phyloP scores from a whole-genome alignment of 2,888 invertebrate genomes.

The Sarcophaga variegata region DNA sequence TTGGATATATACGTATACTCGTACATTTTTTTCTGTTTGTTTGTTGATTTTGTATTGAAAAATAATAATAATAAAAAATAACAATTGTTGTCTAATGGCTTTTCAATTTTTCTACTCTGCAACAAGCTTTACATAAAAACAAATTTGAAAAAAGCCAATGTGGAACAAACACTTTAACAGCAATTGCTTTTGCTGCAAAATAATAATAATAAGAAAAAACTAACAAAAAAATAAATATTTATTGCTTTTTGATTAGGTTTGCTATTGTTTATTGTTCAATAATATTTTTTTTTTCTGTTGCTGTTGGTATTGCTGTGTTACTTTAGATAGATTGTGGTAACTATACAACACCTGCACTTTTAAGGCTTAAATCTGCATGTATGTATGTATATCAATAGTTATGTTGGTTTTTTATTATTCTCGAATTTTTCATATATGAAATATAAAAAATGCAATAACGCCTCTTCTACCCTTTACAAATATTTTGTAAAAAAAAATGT shows the following conservation, averaged over 20 bases:
- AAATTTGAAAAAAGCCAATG: slow-evolving; percentile 43
- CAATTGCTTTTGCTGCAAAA: slow-evolving; percentile 25
- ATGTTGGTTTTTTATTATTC: not conserved
- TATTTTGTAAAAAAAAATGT: not conserved
- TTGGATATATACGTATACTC: not conserved
- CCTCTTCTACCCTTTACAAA: slow-evolving; percentile 13
- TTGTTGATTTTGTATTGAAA: slow-evolving; percentile 31
- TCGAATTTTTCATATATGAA: not conserved
- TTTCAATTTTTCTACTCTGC: slow-evolving; percentile 44
- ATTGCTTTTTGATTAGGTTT: slow-evolving; percentile 63
- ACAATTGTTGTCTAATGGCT: slow-evolving; percentile 58
- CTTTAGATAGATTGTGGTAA: slow-evolving; percentile 51
- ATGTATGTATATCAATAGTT: slow-evolving; percentile 13
- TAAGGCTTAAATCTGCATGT: slow-evolving; percentile 60
- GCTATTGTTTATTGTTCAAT: slow-evolving; percentile 55
- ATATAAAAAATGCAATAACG: slow-evolving; percentile 28
- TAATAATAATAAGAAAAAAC: not conserved
- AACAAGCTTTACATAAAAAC: slow-evolving; percentile 31
- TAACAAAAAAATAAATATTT: slow-evolving; percentile 40
- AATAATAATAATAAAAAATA: slow-evolving; percentile 24
- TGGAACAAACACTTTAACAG: slow-evolving; percentile 52
- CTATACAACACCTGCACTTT: slow-evolving; percentile 68
- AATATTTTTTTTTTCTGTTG: slow-evolving; percentile 7
- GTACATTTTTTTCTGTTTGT: not conserved
- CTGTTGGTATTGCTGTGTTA: slow-evolving; percentile 20